Evolutionary conservation across 2,797 vertebrate genomes (phyloP).

Genomic region (Pipistrellus pipistrellus): DNA sequence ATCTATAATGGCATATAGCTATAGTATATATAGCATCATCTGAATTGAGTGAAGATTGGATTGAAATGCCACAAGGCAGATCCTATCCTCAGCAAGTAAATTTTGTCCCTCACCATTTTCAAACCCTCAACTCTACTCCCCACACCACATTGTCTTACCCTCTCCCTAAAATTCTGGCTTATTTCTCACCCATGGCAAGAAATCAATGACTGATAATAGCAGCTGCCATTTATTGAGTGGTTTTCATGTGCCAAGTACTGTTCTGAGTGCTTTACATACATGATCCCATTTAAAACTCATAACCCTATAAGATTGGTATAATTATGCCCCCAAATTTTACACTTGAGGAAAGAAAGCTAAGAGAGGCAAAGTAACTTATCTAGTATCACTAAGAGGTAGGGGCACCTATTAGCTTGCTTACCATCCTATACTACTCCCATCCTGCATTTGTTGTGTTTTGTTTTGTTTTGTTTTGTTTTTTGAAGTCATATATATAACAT

Average conservation of each 20-base stretch:
- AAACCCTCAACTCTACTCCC: not conserved
- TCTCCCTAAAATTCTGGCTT: not conserved
- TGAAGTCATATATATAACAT: not conserved
- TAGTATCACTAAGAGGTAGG: not conserved
- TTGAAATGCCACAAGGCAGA: not conserved
- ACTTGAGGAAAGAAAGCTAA: conserved; percentile 2
- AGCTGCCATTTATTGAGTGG: not conserved
- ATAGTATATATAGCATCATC: conserved; percentile 9
- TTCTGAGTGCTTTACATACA: not conserved
- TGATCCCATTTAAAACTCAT: not conserved
- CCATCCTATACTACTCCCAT: not conserved
- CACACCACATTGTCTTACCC: not conserved
- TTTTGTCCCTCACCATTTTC: not conserved
- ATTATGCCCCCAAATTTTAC: conserved; percentile 8
- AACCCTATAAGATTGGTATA: not conserved
- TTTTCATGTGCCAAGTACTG: not conserved
- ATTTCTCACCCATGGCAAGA: not conserved
- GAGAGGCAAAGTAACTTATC: conserved; percentile 10
- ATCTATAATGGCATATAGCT: conserved; percentile 41
- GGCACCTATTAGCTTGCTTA: not conserved
- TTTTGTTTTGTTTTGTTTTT: not conserved
- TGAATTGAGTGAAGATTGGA: conserved; percentile 12
- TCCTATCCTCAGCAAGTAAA: not conserved
- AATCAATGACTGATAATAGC: conserved; percentile 3
- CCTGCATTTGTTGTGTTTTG: not conserved